Evolutionary conservation across 2,113 vertebrate genomes (phyloP).

Genomic region (pig (Sus scrofa)): DNA sequence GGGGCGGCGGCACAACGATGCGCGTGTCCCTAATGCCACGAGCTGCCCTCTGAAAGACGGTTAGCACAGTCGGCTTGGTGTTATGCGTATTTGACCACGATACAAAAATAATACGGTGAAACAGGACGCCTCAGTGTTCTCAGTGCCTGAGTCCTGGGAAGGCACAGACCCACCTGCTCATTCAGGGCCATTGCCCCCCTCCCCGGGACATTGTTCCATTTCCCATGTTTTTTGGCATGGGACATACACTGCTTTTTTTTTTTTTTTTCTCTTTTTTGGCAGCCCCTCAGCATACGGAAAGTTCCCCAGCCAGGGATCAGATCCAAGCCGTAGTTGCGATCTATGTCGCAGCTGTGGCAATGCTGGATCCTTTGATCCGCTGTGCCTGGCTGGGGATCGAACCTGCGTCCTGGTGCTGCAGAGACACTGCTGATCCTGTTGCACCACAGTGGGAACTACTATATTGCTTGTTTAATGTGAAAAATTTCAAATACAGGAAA

Average conservation of each 20-base stretch:
- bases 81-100: background rate
- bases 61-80: fast-evolving
- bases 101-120: too few species aligned
- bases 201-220: fast-evolving
- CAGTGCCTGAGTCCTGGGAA: fast-evolving
- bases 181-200: fast-evolving
- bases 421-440: too few species aligned
- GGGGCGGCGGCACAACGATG: background rate
- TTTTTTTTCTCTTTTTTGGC: too few species aligned
- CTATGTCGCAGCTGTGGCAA: too few species aligned
- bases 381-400: too few species aligned
- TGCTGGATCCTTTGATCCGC: too few species aligned
- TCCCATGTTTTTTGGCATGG: background rate
- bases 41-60: background rate
- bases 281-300: too few species aligned
- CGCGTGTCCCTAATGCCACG: background rate
- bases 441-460: too few species aligned
- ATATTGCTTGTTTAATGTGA: background rate
- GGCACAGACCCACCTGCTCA: background rate
- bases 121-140: background rate
- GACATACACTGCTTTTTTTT: background rate
- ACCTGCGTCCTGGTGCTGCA: too few species aligned
- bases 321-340: too few species aligned
- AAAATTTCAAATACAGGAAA: background rate
- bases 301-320: too few species aligned